Base-by-base conservation (phyloP, 2,888 invertebrate genomes). In the Agrochola litura region DNA sequence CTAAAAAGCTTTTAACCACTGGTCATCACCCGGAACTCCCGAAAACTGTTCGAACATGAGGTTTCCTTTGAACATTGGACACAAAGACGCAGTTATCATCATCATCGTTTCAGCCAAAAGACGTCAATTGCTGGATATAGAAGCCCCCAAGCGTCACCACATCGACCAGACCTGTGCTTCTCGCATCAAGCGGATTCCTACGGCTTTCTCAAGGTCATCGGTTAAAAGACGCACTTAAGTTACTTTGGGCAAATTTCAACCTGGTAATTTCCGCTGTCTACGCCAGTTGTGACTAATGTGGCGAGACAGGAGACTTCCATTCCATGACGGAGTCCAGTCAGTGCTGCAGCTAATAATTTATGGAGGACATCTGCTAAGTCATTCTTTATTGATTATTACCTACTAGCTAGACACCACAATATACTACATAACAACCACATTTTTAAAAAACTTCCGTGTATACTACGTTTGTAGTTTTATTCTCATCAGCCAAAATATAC, bases 241-340 rank as follows among this genome's bases (percentile, higher is more conserved):
- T 78, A 65, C 43, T 71, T 81, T 81, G 72, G 72, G 72, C 25
- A 58, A 64, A 72, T 12, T 69, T 77, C 83, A 83, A 83, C 22
- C 64, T 41, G 49, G 14, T 58, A n/a, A n/a, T n/a, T n/a, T n/a
- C n/a, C n/a, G n/a, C n/a, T n/a, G n/a, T n/a, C n/a, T n/a, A n/a
- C n/a, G n/a, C n/a, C n/a, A n/a, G n/a, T n/a, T n/a, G n/a, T n/a
- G n/a, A n/a, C n/a, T n/a, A n/a, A n/a, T n/a, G n/a, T n/a, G n/a
- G n/a, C n/a, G n/a, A 30, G 25, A 41, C 37, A 25, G 56, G 25
- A 22, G 41, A 52, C 37, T 80, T 54, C 30, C 81, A 41, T n/a
- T 30, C 14, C 58, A 25, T 73, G 19, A 56, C 46, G 46, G 61
- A 19, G 25, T 66, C 64, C 52, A 65, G 64, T 46, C 14, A 43